Conservation (phyloP, 2,888 invertebrate species). For the Cheilosia impressa region DNA sequence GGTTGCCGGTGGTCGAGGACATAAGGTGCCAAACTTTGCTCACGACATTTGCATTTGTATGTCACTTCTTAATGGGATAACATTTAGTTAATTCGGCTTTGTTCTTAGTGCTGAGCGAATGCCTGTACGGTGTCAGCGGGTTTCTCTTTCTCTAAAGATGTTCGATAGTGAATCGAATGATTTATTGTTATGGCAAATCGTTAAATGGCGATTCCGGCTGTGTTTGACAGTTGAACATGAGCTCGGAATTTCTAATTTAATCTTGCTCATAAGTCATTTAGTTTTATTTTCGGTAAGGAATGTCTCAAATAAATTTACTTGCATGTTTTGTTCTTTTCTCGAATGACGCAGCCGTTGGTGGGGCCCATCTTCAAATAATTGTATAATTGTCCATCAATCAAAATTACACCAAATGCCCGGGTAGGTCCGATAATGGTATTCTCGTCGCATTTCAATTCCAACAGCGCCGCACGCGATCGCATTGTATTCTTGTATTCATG, state of each 20-base stretch:
- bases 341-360: background rate
- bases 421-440: slow-evolving; percentile 9
- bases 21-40: slow-evolving; percentile 2
- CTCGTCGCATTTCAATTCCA: slow-evolving; percentile 23
- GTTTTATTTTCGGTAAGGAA: background rate
- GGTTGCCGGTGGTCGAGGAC: background rate
- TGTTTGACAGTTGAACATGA: slow-evolving; percentile 15
- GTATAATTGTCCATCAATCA: slow-evolving; percentile 40
- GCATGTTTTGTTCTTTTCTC: too few relatives aligned
- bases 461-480: slow-evolving; percentile 37
- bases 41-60: slow-evolving; percentile 44
- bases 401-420: slow-evolving; percentile 43
- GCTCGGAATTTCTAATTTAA: background rate
- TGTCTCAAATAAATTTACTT: background rate
- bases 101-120: background rate
- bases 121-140: background rate
- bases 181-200: slow-evolving; percentile 6
- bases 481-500: slow-evolving; percentile 4
- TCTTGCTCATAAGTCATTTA: background rate
- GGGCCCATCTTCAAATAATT: slow-evolving; percentile 23
- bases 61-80: slow-evolving; percentile 23
- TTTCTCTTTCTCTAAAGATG: background rate
- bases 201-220: slow-evolving; percentile 6
- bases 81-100: slow-evolving; percentile 19
- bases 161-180: background rate